Base-by-base conservation (phyloP, 2,113 vertebrate species). In the Corythornis madagascariensis region DNA sequence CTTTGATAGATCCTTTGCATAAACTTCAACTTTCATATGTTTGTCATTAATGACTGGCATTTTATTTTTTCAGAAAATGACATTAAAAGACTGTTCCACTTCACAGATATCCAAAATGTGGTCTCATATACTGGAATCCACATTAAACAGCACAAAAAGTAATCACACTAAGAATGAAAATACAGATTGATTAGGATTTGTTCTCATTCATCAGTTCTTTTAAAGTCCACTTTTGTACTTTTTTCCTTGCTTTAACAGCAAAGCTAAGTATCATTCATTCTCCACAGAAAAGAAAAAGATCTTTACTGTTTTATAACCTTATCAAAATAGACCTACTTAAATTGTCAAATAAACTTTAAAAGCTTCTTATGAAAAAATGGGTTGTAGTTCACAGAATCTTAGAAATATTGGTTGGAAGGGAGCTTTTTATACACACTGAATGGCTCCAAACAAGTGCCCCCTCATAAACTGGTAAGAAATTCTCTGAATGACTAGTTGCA, bases 21-120 rank as follows among this genome's bases (percentile, higher is more conserved):
- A 26, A 31, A 63, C 14, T 18, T 15, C 18, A 14, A 0, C 2
- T 21, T 55, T 24, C 2, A 2, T 24, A 4, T 9, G 9, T 16
- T n/a, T 77, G 8, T 52, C 56, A 45, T 64, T 26, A 40, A 16
- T 9, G 28, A 16, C 9, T 4, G 15, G 5, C 10, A 17, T 78
- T 47, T 47, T 50, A 10, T 29, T 86, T n/a, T 52, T 33, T 50
- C 42, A 47, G 19, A 33, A 84, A 73, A 88, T 5, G 2, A 43
- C 35, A 26, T 35, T 43, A 3, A 28, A 55, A n/a, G 21, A 73
- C 70, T 11, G 19, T 57, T 35, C 9, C 31, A 8, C 16, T 69
- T 61, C 7, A 2, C 47, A 70, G 26, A n/a, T 59, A 80, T 2
- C 12, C 22, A 64, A 82, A 70, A 77, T 7, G 40, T 4, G 26